phyloP scores from a whole-genome alignment of 2,797 vertebrate genomes.

The Gymnopithys bicolor region DNA sequence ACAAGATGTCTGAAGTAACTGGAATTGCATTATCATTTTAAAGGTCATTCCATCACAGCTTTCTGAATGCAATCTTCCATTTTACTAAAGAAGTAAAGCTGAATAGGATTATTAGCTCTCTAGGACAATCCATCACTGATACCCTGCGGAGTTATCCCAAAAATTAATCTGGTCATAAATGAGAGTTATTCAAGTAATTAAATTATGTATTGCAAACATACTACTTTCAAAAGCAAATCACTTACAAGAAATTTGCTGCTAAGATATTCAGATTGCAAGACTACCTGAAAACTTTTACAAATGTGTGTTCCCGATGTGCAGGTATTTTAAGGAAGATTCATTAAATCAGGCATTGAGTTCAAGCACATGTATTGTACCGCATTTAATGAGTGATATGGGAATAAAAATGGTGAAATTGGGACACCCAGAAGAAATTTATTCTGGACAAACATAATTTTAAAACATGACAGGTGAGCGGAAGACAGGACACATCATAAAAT shows the following conservation, averaged over 20 bases:
- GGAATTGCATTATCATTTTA: neutral
- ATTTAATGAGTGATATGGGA: neutral
- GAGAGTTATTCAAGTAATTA: neutral
- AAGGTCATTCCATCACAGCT: neutral
- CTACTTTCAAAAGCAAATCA: neutral
- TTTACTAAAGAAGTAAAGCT: neutral
- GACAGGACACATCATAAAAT: neutral
- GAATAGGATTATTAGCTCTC: neutral
- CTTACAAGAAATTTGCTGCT: neutral
- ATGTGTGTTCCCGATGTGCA: neutral
- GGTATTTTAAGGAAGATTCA: neutral
- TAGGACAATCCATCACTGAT: neutral
- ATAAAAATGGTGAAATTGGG: neutral
- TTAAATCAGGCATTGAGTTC: neutral
- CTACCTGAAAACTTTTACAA: neutral
- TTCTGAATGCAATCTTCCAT: neutral
- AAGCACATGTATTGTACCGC: neutral
- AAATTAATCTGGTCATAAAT: neutral
- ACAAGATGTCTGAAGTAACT: neutral
- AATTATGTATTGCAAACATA: neutral
- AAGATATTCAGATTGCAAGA: neutral
- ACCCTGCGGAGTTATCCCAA: neutral
- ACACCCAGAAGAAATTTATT: neutral
- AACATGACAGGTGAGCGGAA: neutral
- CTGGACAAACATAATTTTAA: neutral